Base-by-base conservation (phyloP, 2,888 invertebrate genomes). In the Drosophila setosimentum region DNA sequence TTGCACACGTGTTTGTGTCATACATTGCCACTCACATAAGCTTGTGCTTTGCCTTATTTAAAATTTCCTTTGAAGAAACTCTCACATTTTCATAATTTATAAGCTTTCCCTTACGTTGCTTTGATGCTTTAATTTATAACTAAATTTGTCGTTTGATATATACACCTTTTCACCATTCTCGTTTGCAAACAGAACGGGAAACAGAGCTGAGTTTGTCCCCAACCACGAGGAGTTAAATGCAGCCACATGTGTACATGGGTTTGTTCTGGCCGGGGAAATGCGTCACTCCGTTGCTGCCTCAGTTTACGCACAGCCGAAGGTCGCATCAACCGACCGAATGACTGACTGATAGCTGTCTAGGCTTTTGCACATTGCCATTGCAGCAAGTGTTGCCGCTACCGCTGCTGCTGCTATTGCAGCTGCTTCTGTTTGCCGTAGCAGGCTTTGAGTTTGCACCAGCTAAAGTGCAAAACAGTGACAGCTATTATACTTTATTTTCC, bases 401-500 rank as follows among this genome's bases (percentile, higher is more conserved):
- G 24, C 32, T n/a, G 59, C 21, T 49, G 21, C 55, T 30, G 69
- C 63, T 35, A 33, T 24, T 27, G 16, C 24, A 27, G 18, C 21
- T 13, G 33, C n/a, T 54, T 27, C 18, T 54, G 35, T 54, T 54
- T 35, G 54, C 35, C 42, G 58, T 55, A 32, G 24, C 32, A 59
- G 60, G 65, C 32, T 18, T 30, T 27, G 45, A 32, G 58, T 54
- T 59, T 37, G 66, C 55, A 37, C 18, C 53, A 61, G 60, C 69
- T 74, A 78, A 77, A 79, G 78, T 81, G 78, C 81, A 80, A 49
- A 66, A 58, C 68, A 73, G 77, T 57, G 29, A 27, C 53, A 57
- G 58, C 71, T 59, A 75, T 87, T 87, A 87, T 90, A 90, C 89
- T 88, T 88, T 86, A 86, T 90, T 87, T 87, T 86, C 83, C 87